Base-by-base conservation (phyloP, 35 echinoderm and acorn worm genomes). In the Apostichopus japonicus region DNA sequence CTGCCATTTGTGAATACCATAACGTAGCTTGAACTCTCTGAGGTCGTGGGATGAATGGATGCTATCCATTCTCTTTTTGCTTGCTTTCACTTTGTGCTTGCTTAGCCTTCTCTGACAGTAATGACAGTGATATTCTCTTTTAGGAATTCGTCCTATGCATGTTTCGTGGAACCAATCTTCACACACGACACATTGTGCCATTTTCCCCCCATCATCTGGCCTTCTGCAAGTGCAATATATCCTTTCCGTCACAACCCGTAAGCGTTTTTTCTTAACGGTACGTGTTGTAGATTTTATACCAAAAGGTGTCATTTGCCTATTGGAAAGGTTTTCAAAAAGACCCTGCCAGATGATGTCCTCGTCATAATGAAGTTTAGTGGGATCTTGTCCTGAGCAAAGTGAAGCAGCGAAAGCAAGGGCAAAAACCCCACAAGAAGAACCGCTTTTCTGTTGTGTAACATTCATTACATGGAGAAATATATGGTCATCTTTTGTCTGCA, bases 121-220 rank as follows among this genome's bases (percentile, higher is more conserved):
- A 6, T 5, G 7, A 52, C 88, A 90, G 8, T 77, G 19, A 77
- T 54, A 90, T 7, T 90, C 72, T 10, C 88, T 70, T 55, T 54
- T 75, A 17, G 88, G 23, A 53, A 90, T 77, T 15, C 88, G 88
- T 13, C 88, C 8, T 14, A 90, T 53, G 21, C 88, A 90, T 4
- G 71, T 24, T n/a, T 75, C 88, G 54, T 90, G 88, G 52, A 77
- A 90, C 88, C 88, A 90, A 8, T 90, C 88, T 13, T 90, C 17
- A 76, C 88, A 90, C 5, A 77, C 53, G 3, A 44, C 6, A 24
- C 65, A 90, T 15, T 77, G 9, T 33, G 53, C 65, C 88, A 90
- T 90, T 54, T 22, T 77, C 6, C 77, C 44, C 0, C 88, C 88
- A 24, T 90, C 88, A 44, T 90, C 88, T 77, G 88, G 88, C 19